Percentiles rank a stretch among this genome's conserved stretches.
These are phyloP conservation scores for Marmota monax DNA, from an alignment of 2,113 vertebrate genomes.

Conservation along the genomic window DNA sequence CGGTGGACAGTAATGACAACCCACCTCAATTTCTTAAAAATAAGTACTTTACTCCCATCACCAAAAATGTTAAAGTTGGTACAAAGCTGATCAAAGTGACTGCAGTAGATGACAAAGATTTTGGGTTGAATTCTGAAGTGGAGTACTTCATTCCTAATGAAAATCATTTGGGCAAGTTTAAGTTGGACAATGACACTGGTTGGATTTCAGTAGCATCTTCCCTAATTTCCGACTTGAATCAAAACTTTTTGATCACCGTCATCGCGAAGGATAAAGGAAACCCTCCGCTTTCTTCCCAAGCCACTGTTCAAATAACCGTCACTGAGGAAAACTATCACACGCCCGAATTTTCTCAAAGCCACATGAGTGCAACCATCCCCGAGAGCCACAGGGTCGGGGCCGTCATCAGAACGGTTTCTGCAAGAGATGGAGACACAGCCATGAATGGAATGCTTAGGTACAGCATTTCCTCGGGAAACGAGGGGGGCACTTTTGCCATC, in stretches of 20 bases:
- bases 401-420: slow-evolving; percentile 92
- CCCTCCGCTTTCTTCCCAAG: slow-evolving; percentile 92
- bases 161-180: slow-evolving; percentile 91
- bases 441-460: slow-evolving; percentile 96
- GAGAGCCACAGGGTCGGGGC: slow-evolving; percentile 94
- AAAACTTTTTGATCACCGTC: slow-evolving; percentile 91
- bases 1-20: slow-evolving; percentile 97
- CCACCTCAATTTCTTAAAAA: slow-evolving; percentile 90
- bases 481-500: slow-evolving; percentile 92
- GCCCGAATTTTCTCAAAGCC: slow-evolving; percentile 97
- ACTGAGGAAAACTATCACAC: slow-evolving; percentile 98
- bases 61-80: slow-evolving; percentile 94
- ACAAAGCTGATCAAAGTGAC: slow-evolving; percentile 93
- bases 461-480: slow-evolving; percentile 94
- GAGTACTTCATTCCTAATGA: slow-evolving; percentile 92
- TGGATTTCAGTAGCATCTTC: slow-evolving; percentile 95
- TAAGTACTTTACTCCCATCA: slow-evolving; percentile 95
- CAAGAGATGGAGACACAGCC: slow-evolving; percentile 95
- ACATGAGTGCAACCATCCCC: slow-evolving; percentile 91
- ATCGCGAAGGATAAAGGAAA: slow-evolving; percentile 95
- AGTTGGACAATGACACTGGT: slow-evolving; percentile 92
- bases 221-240: slow-evolving; percentile 92
- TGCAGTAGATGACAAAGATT: slow-evolving; percentile 95
- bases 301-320: slow-evolving; percentile 91
- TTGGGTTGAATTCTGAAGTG: slow-evolving; percentile 96